Evolutionary conservation across 2,113 vertebrate genomes (phyloP).

Genomic region (Corydoras sp.): DNA sequence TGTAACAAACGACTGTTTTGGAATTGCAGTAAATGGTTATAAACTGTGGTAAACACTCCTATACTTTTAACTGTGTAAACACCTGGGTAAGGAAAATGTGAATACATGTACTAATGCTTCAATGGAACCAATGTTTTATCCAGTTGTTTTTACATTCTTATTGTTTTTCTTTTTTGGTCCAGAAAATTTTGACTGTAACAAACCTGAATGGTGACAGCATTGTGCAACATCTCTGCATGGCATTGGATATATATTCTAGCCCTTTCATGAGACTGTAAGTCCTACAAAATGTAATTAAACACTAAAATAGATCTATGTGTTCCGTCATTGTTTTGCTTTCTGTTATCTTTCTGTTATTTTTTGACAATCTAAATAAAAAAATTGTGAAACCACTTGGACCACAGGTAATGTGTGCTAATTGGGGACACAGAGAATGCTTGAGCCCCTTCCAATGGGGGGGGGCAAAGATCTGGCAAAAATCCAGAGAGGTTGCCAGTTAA

Average conservation of each 20-base stretch:
- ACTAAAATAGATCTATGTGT: conserved; percentile 31
- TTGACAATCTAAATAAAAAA: not conserved
- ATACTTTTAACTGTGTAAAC: conserved; percentile 11
- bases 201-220: conserved; percentile 40
- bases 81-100: not conserved
- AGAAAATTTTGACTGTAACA: conserved; percentile 42
- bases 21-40: conserved; percentile 3
- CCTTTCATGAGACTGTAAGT: conserved; percentile 37
- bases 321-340: conserved; percentile 3
- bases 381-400: no score
- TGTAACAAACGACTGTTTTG: conserved; percentile 6
- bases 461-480: no score
- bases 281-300: conserved; percentile 49
- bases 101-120: not conserved
- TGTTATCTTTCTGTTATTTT: not conserved
- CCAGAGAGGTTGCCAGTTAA: no score
- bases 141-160: not conserved
- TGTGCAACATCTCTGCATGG: conserved; percentile 44
- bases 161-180: conserved; percentile 23
- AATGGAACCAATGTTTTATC: not conserved
- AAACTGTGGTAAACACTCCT: not conserved
- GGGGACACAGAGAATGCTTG: no score
- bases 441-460: no score
- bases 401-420: no score
- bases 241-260: conserved; percentile 31